Evolutionary conservation across 2,888 invertebrate species (phyloP).

Genomic region (Dromius quadrimaculatus): DNA sequence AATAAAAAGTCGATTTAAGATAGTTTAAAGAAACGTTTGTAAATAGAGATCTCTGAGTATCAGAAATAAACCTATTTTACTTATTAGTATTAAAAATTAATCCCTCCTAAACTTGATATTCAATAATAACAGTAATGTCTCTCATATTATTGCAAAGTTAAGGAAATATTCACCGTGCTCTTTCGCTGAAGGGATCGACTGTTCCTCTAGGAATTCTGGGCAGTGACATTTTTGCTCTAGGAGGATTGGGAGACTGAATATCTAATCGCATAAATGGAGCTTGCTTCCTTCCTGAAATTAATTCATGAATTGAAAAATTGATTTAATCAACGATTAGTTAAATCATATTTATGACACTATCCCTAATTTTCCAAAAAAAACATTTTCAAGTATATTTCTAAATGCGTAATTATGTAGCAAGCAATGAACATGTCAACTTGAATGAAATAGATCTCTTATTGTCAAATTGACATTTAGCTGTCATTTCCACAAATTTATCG

Average conservation of each 20-base stretch:
- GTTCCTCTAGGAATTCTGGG: slow-evolving; percentile 61
- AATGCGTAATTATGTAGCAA: slow-evolving; percentile 13
- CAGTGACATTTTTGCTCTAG: slow-evolving; percentile 64
- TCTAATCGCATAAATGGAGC: slow-evolving; percentile 58
- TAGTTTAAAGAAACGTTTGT: no score
- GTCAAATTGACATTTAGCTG: slow-evolving; percentile 4
- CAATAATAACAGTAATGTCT: no score
- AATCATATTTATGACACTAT: slow-evolving; percentile 44
- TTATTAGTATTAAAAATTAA: no score
- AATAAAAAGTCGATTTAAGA: no score
- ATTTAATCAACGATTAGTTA: not conserved
- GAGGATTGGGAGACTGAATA: slow-evolving; percentile 57
- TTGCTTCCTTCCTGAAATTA: slow-evolving; percentile 52
- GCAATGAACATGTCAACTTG: not conserved
- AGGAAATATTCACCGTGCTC: slow-evolving; percentile 60
- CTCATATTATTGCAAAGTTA: not conserved
- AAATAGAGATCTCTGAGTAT: no score
- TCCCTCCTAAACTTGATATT: not conserved
- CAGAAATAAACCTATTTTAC: no score
- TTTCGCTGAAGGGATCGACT: slow-evolving; percentile 61
- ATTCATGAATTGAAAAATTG: not conserved
- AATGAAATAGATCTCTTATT: slow-evolving; percentile 12
- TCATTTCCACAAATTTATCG: slow-evolving; percentile 13
- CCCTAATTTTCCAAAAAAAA: no score
- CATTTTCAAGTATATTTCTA: not conserved